phyloP scores from a whole-genome alignment of 92 coral and sea anemone species.

The Zoanthus sociatus region DNA sequence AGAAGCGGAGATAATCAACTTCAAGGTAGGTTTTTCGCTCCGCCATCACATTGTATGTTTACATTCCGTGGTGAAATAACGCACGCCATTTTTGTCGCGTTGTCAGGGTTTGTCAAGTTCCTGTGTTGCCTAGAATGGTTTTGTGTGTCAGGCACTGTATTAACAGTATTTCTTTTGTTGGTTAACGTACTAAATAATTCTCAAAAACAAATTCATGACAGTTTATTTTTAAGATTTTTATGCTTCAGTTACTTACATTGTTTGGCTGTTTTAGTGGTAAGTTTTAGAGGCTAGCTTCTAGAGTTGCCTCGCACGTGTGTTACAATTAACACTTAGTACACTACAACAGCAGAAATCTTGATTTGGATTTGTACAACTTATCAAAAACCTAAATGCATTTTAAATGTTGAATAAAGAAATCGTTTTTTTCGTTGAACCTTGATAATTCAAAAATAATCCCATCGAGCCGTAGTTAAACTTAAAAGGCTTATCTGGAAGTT shows the following conservation, averaged over 20 bases:
- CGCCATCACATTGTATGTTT: slow-evolving; percentile 17
- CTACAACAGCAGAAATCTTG: not conserved
- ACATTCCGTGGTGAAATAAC: slow-evolving; percentile 34
- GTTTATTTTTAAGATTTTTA: not conserved
- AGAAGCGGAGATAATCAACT: slow-evolving; percentile 5
- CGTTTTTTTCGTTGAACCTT: not conserved
- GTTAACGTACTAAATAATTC: not conserved
- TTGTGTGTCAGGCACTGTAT: not conserved
- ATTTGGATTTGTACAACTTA: not conserved
- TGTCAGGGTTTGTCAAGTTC: slow-evolving; percentile 14
- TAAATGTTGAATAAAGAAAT: not conserved
- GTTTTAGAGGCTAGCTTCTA: too few species aligned
- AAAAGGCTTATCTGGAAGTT: not conserved
- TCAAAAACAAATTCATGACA: not conserved
- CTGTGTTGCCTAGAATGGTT: slow-evolving; percentile 11
- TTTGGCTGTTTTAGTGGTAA: not conserved
- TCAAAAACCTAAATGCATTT: not conserved
- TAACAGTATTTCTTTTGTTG: not conserved
- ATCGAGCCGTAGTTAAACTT: not conserved
- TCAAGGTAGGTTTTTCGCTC: slow-evolving; percentile 29
- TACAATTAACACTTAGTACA: not conserved
- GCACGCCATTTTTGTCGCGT: slow-evolving; percentile 38
- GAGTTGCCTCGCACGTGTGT: not conserved
- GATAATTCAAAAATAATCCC: not conserved
- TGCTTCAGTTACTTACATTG: slow-evolving; percentile 13